phyloP scores from a whole-genome alignment of 2,797 vertebrate genomes.

The Mallotus villosus region DNA sequence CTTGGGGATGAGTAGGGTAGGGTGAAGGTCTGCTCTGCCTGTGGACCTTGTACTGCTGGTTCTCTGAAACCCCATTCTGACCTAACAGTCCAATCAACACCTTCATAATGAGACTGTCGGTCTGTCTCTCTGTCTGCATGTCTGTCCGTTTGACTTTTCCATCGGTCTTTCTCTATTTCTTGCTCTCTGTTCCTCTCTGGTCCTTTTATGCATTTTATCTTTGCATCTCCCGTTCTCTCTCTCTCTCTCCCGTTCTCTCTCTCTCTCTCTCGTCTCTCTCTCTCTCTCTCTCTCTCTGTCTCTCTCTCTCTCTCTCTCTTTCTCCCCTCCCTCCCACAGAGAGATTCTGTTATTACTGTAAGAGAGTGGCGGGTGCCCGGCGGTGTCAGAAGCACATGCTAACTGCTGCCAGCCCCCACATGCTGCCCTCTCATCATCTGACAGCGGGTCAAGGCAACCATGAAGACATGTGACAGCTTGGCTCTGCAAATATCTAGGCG shows the following conservation, averaged over 20 bases:
- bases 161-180: background rate
- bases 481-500: conserved; percentile 47
- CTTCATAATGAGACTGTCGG: too few species aligned
- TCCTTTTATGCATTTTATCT: too few species aligned
- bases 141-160: background rate
- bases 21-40: background rate
- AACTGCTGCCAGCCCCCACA: conserved; percentile 13
- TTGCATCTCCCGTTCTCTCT: background rate
- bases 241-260: background rate
- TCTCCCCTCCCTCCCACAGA: background rate
- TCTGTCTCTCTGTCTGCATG: too few species aligned
- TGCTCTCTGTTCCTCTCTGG: background rate
- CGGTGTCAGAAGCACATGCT: conserved; percentile 14
- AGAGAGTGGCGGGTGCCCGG: conserved; percentile 4
- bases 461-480: conserved; percentile 43
- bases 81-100: too few species aligned
- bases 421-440: conserved; percentile 16
- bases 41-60: background rate
- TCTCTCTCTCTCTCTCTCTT: background rate
- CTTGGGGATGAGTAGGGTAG: background rate
- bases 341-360: background rate
- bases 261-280: background rate
- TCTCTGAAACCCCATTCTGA: too few species aligned
- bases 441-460: conserved; percentile 28
- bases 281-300: background rate